A percentile compares a stretch with the other conserved stretches of the same genome.
These are phyloP conservation scores for Microtus oregoni DNA, from an alignment of 2,113 vertebrate genomes.

Conservation along the genomic window DNA sequence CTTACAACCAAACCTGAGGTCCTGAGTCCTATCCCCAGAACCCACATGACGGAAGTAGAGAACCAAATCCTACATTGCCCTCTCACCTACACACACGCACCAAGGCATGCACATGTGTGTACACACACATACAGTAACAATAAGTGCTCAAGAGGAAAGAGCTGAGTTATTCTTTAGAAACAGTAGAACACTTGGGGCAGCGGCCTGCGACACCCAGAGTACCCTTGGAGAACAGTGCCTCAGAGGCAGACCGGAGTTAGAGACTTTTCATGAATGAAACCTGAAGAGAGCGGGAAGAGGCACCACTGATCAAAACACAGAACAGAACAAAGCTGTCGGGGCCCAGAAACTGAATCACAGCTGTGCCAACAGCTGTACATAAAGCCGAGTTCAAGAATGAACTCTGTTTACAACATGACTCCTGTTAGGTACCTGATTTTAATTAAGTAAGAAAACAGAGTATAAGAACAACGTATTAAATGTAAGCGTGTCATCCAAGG, in stretches of 20 bases:
- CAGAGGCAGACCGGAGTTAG: not conserved
- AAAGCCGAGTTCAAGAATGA: constrained; percentile 44
- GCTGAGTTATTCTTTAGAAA: not conserved
- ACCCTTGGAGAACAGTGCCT: not conserved
- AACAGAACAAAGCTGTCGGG: constrained; percentile 19
- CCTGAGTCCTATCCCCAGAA: not conserved
- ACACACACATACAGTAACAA: not conserved
- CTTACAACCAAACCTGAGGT: not conserved
- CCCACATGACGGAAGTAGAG: not conserved
- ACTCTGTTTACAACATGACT: constrained; percentile 24
- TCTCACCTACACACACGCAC: not conserved
- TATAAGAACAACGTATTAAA: not conserved
- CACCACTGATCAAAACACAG: not conserved
- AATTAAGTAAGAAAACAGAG: constrained; percentile 51
- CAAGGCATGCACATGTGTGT: not conserved
- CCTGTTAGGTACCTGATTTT: constrained; percentile 44
- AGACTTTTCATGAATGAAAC: constrained; percentile 24
- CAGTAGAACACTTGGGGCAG: not conserved
- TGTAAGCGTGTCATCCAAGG: not conserved
- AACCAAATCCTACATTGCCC: not conserved
- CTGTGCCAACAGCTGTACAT: not conserved
- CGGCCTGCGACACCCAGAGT: not conserved
- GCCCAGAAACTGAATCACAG: not conserved
- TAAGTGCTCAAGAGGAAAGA: not conserved
- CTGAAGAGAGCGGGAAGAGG: too few species aligned